Conservation (phyloP, 2,113 vertebrate species). For the Empidonax alnorum region DNA sequence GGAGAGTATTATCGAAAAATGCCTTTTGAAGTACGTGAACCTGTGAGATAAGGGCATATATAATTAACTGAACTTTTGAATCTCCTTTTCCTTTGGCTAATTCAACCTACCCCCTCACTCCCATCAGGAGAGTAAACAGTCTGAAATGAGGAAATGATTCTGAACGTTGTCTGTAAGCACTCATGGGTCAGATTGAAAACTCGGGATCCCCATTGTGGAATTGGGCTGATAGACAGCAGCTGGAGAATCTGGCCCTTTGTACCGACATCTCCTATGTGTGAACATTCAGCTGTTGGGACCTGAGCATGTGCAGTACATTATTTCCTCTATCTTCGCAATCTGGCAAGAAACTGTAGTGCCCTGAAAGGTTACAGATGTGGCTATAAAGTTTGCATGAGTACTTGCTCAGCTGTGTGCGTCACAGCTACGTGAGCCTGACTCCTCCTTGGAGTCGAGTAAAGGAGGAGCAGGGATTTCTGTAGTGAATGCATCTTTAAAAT, state of each 20-base stretch:
- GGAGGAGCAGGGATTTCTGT: not conserved
- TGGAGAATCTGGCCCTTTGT: not conserved
- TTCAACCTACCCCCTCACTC: not conserved
- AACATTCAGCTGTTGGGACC: not conserved
- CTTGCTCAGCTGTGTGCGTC: not conserved
- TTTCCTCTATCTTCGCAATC: not conserved
- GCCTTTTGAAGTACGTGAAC: not conserved
- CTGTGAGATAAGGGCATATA: not conserved
- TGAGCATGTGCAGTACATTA: not conserved
- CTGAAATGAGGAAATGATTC: not conserved
- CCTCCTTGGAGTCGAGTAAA: not conserved
- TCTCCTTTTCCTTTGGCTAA: not conserved
- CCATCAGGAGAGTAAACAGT: not conserved
- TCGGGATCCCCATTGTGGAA: rapidly evolving
- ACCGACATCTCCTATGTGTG: rapidly evolving
- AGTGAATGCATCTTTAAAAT: not conserved
- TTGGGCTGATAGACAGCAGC: not conserved
- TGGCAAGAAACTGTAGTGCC: not conserved
- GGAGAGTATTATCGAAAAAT: not conserved
- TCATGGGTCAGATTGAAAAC: not conserved
- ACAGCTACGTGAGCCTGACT: not conserved
- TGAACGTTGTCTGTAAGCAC: not conserved
- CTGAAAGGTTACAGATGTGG: constrained; percentile 31
- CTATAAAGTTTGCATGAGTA: not conserved
- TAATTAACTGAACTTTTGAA: not conserved